Base-by-base conservation (phyloP, 2,797 vertebrate genomes). In the Bothrops alternatus region DNA sequence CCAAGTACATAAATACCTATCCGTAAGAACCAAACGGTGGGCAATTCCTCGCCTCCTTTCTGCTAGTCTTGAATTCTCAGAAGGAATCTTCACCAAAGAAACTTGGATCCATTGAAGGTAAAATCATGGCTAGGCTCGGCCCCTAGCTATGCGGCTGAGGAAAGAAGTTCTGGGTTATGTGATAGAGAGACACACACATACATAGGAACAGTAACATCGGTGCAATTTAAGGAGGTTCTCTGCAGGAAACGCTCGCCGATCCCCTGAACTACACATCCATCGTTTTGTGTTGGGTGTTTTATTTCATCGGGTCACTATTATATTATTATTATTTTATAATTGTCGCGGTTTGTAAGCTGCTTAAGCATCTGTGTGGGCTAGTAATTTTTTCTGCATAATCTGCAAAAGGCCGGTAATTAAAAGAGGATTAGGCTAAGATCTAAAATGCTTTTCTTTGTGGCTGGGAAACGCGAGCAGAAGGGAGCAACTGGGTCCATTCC, bases 1-100 rank as follows among this genome's bases (percentile, higher is more conserved):
- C 99, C 99, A 98, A 99, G 98, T 98, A 99, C 99, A 99, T 99
- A 99, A 99, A 99, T 99, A 99, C 99, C 99, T 99, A 99, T 99
- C 99, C 98, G 99, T 97, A 99, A 99, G 99, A 99, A 99, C 99
- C 99, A 99, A 99, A 99, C 98, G 99, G 98, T 98, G 97, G 99
- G 98, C 98, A 99, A 98, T 99, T 99, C 99, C 99, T 99, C 98
- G 98, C 98, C 98, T 98, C 99, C 98, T 98, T 98, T 98, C 98
- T 98, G 99, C 98, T 99, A 99, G 98, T 98, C 98, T 97, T 97
- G 99, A 98, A 98, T 98, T 98, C 99, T 99, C 99, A 98, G 98
- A 97, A 98, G 98, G 98, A 97, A 98, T 98, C 99, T 99, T 99
- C 99, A 98, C 97, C 98, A 97, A 98, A 98, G 98, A 99, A 98